Evolutionary conservation across 2,888 invertebrate species (phyloP).

Genomic region (Amblyjoppa fuscipennis): DNA sequence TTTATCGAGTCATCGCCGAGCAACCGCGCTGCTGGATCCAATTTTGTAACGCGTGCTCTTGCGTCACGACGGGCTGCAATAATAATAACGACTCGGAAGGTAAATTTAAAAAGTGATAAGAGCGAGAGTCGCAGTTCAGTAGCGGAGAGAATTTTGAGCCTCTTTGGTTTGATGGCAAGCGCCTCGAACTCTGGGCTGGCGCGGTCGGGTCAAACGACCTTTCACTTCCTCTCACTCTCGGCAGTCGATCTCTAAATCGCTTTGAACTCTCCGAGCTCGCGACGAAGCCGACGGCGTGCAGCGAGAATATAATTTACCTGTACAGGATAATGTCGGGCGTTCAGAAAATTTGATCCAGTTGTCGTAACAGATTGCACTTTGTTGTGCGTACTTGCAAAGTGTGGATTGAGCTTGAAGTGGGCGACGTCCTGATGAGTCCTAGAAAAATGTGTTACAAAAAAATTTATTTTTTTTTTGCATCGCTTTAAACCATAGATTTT

Average conservation of each 20-base stretch:
- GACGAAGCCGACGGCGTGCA: slow-evolving; percentile 24
- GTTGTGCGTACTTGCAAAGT: too few species aligned
- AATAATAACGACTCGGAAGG: neutral
- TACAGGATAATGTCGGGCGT: neutral
- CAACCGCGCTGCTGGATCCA: neutral
- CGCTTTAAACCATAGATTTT: too few species aligned
- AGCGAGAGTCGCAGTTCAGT: neutral
- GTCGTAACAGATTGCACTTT: neutral
- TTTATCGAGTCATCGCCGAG: slow-evolving; percentile 8
- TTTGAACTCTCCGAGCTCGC: slow-evolving; percentile 22
- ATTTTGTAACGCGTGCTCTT: neutral
- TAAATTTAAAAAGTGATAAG: neutral
- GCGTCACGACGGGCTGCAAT: neutral
- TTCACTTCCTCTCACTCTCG: slow-evolving; percentile 49
- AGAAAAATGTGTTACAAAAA: too few species aligned
- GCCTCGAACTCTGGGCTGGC: slow-evolving; percentile 43
- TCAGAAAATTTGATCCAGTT: neutral
- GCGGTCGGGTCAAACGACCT: slow-evolving; percentile 63
- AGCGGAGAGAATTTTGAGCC: slow-evolving; percentile 35
- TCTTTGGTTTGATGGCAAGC: slow-evolving; percentile 30
- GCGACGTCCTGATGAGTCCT: too few species aligned
- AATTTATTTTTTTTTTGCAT: too few species aligned
- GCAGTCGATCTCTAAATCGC: slow-evolving; percentile 16
- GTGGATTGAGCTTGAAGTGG: too few species aligned
- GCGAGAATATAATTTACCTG: slow-evolving; percentile 10